Conservation (phyloP, 2,888 invertebrate species). For the Acanthosepion lycidas region DNA sequence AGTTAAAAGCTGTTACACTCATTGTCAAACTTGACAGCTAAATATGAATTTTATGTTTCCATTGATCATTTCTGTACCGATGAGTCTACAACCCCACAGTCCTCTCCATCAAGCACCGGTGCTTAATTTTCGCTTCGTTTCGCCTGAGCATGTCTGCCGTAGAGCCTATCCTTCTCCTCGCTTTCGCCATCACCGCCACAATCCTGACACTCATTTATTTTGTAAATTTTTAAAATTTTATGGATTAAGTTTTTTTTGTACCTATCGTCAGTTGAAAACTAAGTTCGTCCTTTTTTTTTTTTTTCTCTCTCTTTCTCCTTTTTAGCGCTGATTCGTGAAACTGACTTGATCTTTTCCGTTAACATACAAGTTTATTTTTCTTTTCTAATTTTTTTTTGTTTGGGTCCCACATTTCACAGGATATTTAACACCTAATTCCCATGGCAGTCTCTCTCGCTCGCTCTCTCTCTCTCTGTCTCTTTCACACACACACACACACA, state of each 20-base stretch:
- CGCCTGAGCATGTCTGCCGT: not conserved
- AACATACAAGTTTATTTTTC: not conserved
- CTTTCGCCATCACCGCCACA: not conserved
- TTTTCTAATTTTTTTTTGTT: not conserved
- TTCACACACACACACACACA: not conserved
- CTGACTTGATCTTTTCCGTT: not conserved
- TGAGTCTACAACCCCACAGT: not conserved
- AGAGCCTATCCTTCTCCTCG: no score
- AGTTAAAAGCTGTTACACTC: not conserved
- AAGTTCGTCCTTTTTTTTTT: not conserved
- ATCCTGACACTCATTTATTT: not conserved
- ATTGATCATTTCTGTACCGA: not conserved
- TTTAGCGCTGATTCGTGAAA: not conserved
- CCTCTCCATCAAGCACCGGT: not conserved
- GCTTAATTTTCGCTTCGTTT: not conserved
- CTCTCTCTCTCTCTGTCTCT: not conserved
- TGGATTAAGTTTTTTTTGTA: not conserved
- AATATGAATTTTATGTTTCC: not conserved
- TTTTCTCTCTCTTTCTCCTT: no score
- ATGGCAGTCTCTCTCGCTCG: not conserved
- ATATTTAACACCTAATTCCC: constrained; percentile 6
- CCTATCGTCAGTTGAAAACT: not conserved
- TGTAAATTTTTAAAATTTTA: not conserved
- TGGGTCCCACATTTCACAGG: not conserved
- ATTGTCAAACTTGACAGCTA: not conserved